A percentile compares a stretch with the other conserved stretches of the same genome.
These are phyloP conservation scores for Delia radicum DNA, from an alignment of 1,140 invertebrate species.

Conservation along the genomic window DNA sequence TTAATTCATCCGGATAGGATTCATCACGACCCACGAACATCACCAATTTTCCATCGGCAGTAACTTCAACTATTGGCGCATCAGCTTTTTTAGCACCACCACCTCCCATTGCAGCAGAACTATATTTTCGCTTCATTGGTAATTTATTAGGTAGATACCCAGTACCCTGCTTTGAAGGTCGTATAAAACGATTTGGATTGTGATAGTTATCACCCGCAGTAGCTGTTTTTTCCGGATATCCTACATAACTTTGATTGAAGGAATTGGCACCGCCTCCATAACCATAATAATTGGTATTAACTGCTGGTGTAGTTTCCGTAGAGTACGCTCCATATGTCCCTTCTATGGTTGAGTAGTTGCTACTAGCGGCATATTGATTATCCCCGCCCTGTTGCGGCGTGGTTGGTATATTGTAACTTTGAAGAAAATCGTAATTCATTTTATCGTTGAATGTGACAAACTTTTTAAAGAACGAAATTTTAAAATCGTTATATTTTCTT, in stretches of 20 bases:
- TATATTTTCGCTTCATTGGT: constrained; percentile 9
- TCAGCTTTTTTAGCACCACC: not conserved
- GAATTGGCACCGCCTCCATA: not conserved
- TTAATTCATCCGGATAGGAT: constrained; percentile 55
- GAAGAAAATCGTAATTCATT: not conserved
- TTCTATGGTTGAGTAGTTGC: not conserved
- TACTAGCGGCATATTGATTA: not conserved
- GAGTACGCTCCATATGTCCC: not conserved
- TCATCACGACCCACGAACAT: constrained; percentile 37
- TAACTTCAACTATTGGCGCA: not conserved
- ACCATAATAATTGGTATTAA: not conserved
- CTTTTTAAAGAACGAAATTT: not conserved
- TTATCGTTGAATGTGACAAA: not conserved
- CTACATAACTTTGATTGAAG: not conserved
- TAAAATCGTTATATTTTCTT: not conserved
- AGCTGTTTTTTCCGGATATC: not conserved
- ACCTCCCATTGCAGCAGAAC: not conserved
- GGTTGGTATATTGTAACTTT: not conserved
- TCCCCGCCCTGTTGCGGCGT: not conserved
- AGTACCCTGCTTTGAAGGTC: not conserved
- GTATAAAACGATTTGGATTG: constrained; percentile 9
- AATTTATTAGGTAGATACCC: not conserved
- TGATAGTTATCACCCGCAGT: not conserved
- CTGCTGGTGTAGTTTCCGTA: not conserved
- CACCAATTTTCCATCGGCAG: not conserved